Conservation (phyloP, 2,113 vertebrate species). For the Syngnathus typhle region DNA sequence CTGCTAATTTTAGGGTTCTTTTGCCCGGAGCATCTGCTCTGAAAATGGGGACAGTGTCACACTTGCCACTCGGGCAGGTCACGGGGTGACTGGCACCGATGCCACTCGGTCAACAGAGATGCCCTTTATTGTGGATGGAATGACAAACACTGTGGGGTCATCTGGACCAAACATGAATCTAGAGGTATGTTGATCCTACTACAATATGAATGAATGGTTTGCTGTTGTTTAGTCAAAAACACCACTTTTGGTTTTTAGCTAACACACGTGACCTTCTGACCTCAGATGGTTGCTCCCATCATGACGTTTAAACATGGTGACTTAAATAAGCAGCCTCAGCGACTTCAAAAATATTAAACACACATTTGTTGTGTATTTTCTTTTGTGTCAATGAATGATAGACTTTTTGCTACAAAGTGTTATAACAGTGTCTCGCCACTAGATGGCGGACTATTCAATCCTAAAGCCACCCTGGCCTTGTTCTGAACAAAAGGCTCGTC, state of each 20-base stretch:
- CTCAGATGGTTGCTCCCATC: neutral
- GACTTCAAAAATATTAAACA: neutral
- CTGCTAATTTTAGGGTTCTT: conserved; percentile 68
- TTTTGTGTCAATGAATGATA: neutral
- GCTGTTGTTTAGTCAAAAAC: too few species aligned
- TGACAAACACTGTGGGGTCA: neutral
- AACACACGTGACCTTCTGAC: conserved; percentile 13
- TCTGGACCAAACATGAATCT: neutral
- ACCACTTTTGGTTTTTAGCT: neutral
- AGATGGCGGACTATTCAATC: conserved; percentile 50
- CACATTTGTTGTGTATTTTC: neutral
- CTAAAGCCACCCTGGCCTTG: conserved; percentile 6
- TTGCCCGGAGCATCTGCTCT: conserved; percentile 51
- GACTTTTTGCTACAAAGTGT: neutral
- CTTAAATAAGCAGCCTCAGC: too few species aligned
- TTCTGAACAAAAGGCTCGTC: conserved; percentile 15
- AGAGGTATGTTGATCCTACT: neutral
- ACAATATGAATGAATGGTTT: too few species aligned
- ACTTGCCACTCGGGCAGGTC: conserved; percentile 40
- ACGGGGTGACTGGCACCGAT: conserved; percentile 32
- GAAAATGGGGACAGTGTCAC: conserved; percentile 59
- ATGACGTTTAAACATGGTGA: neutral
- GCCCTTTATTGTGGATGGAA: conserved; percentile 23
- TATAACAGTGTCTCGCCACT: conserved; percentile 34
- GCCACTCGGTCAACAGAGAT: conserved; percentile 15